These are phyloP conservation scores for Nemoura dubitans DNA, from an alignment of 2,888 invertebrate species.

Conservation along the genomic window DNA sequence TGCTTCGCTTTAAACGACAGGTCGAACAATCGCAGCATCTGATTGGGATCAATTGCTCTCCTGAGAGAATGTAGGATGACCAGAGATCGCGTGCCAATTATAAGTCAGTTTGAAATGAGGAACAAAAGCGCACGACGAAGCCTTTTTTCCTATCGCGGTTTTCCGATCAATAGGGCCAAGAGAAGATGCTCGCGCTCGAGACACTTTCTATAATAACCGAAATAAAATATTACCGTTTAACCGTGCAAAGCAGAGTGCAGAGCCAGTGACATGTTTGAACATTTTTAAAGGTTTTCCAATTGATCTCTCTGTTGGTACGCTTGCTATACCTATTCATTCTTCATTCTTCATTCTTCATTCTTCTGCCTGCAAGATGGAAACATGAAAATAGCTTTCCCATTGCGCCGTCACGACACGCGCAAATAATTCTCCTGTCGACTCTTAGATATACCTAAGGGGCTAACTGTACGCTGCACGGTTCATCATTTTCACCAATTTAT, in stretches of 20 bases:
- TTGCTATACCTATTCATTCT: neutral
- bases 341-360: no score
- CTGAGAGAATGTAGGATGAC: neutral
- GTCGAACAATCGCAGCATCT: neutral
- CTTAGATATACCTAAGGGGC: neutral
- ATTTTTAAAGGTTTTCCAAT: neutral
- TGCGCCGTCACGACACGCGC: slow-evolving; percentile 7
- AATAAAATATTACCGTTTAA: neutral
- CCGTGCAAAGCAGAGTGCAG: neutral
- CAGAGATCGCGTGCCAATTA: neutral
- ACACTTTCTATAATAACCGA: neutral
- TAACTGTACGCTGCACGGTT: slow-evolving; percentile 21
- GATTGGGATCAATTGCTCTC: neutral
- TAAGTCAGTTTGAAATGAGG: neutral
- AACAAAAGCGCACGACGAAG: neutral
- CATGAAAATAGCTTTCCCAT: slow-evolving; percentile 28
- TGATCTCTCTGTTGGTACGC: neutral
- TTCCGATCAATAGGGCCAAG: neutral
- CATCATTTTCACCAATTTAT: slow-evolving; percentile 39
- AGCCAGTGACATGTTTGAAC: slow-evolving; percentile 3
- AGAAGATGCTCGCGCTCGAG: neutral
- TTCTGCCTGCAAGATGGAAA: neutral
- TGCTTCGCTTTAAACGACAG: neutral
- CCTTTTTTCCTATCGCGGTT: neutral
- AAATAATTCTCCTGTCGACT: slow-evolving; percentile 16